These are phyloP conservation scores for Leptopilina drosophilae DNA, from an alignment of 2,888 invertebrate species.

Conservation along the genomic window DNA sequence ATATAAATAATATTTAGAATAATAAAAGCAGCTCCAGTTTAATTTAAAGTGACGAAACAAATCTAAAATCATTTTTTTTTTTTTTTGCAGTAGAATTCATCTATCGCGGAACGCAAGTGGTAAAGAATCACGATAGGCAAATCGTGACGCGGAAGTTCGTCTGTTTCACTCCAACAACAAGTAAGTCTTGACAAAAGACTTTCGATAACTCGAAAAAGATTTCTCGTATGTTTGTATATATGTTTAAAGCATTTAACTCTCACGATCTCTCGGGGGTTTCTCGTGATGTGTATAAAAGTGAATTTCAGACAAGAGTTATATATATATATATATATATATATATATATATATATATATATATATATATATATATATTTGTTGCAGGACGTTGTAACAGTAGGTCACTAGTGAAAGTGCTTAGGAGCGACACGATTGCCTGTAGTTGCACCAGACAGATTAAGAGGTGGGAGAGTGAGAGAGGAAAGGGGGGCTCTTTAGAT, in stretches of 20 bases:
- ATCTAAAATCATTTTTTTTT: too few species aligned
- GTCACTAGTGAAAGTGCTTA: conserved; percentile 76
- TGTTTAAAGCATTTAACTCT: too few species aligned
- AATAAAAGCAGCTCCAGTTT: too few species aligned
- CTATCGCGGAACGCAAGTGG: too few species aligned
- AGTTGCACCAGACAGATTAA: conserved; percentile 63
- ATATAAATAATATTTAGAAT: not conserved
- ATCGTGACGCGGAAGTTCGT: conserved; percentile 20
- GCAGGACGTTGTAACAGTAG: conserved; percentile 69
- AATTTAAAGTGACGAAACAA: too few species aligned
- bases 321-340: conserved; percentile 44
- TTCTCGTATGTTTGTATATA: too few species aligned
- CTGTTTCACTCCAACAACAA: conserved; percentile 32
- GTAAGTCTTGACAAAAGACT: not conserved
- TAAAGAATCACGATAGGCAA: not conserved
- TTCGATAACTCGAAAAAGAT: not conserved
- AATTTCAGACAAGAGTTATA: conserved; percentile 18
- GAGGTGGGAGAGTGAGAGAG: conserved; percentile 59
- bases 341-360: conserved; percentile 45
- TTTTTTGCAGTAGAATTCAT: too few species aligned
- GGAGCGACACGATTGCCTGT: conserved; percentile 70
- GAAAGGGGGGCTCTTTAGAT: conserved; percentile 60
- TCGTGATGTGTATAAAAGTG: not conserved
- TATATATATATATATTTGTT: conserved; percentile 46
- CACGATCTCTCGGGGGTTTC: not conserved